Evolutionary conservation across 92 coral and sea anemone genomes (phyloP).

Genomic region (Parazoanthus darwini): DNA sequence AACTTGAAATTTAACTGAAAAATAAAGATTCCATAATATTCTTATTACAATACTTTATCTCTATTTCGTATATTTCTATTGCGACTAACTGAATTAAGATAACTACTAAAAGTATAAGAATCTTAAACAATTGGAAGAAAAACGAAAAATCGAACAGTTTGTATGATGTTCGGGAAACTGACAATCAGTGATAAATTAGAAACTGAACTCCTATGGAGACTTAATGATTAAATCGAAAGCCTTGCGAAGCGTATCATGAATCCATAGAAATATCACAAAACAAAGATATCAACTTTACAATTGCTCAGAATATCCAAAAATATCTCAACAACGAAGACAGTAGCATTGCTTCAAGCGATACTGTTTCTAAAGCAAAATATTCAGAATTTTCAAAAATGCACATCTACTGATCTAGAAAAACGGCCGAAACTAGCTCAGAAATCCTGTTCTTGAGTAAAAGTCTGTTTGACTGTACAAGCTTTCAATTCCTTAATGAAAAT

Average conservation of each 20-base stretch:
- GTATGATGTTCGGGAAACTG: background rate
- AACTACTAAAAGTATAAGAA: background rate
- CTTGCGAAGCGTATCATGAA: background rate
- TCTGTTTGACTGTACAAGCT: background rate
- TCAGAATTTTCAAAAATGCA: background rate
- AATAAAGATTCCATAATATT: background rate
- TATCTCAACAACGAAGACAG: background rate
- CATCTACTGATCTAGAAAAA: background rate
- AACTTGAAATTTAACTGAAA: background rate
- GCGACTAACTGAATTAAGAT: background rate
- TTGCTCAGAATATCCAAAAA: background rate
- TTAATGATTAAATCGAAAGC: background rate
- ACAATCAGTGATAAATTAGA: background rate
- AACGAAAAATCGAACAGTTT: background rate
- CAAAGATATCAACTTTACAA: background rate
- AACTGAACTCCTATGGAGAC: background rate
- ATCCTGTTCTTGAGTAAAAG: background rate
- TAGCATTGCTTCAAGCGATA: background rate
- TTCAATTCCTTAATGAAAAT: background rate
- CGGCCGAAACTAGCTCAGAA: background rate
- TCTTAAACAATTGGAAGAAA: background rate
- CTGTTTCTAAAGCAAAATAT: background rate
- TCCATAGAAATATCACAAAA: background rate
- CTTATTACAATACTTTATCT: background rate
- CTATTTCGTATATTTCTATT: background rate